These are phyloP conservation scores for Drosophila kambysellisi DNA, from an alignment of 2,888 invertebrate species.

Conservation along the genomic window DNA sequence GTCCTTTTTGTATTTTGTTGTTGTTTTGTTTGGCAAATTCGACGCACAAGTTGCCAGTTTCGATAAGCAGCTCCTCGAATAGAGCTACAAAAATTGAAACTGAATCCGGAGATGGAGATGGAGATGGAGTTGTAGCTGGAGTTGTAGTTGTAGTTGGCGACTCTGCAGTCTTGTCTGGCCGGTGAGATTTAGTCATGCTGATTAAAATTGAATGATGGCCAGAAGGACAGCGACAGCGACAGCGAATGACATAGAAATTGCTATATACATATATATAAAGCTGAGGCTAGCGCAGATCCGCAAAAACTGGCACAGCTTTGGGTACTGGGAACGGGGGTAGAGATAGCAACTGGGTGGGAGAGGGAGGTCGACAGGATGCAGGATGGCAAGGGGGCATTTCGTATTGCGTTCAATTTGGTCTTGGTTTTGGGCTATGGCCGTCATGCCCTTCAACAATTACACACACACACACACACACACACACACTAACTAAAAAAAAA, in stretches of 20 bases:
- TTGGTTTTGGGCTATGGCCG: slow-evolving; percentile 40
- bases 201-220: slow-evolving; percentile 77
- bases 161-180: slow-evolving; percentile 38
- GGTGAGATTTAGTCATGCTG: slow-evolving; percentile 64
- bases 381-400: slow-evolving; percentile 18
- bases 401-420: slow-evolving; percentile 40
- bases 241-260: slow-evolving; percentile 59
- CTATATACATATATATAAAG: slow-evolving; percentile 38
- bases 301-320: slow-evolving; percentile 4
- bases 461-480: slow-evolving; percentile 25
- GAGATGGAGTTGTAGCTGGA: neutral
- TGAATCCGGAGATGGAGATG: slow-evolving; percentile 1
- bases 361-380: neutral
- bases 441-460: slow-evolving; percentile 63
- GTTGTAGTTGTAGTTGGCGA: slow-evolving; percentile 4
- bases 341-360: neutral
- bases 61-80: slow-evolving; percentile 39
- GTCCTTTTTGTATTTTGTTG: slow-evolving; percentile 15
- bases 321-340: neutral
- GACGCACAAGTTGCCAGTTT: slow-evolving; percentile 54
- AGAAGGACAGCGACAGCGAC: slow-evolving; percentile 43
- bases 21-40: slow-evolving; percentile 43
- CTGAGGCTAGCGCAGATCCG: slow-evolving; percentile 15
- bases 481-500: slow-evolving; percentile 9
- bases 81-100: neutral